Conservation (phyloP, 2,797 vertebrate species). For the Rhabdomys pumilio region DNA sequence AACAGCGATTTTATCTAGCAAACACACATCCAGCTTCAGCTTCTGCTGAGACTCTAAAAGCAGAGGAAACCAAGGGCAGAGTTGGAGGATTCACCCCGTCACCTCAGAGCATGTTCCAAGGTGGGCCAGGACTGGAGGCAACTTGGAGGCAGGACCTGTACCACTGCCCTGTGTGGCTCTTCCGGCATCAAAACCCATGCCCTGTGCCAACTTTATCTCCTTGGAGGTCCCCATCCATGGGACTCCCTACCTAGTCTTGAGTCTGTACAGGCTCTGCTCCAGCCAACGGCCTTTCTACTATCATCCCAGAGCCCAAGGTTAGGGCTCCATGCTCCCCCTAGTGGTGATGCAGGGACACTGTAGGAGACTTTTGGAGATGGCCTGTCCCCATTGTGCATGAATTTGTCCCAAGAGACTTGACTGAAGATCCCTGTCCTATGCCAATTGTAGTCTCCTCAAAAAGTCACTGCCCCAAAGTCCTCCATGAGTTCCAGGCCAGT, state of each 20-base stretch:
- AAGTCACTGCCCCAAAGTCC: not conserved
- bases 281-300: too few relatives aligned
- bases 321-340: not conserved
- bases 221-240: not conserved
- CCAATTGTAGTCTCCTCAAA: rapidly evolving
- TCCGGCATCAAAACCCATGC: not conserved
- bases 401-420: not conserved
- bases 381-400: not conserved
- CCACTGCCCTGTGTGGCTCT: rapidly evolving
- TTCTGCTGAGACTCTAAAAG: rapidly evolving
- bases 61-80: not conserved
- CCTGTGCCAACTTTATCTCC: too few relatives aligned
- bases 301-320: not conserved
- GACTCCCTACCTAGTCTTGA: too few relatives aligned
- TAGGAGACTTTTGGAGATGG: not conserved
- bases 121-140: not conserved
- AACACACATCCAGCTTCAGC: rapidly evolving
- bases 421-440: not conserved
- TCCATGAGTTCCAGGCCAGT: too few relatives aligned
- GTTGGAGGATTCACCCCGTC: too few relatives aligned
- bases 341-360: not conserved
- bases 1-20: not conserved
- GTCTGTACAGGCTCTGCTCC: not conserved
- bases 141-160: not conserved
- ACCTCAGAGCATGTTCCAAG: not conserved